Evolutionary conservation across 2,113 vertebrate genomes (phyloP).

Genomic region (Ranitomeya variabilis): DNA sequence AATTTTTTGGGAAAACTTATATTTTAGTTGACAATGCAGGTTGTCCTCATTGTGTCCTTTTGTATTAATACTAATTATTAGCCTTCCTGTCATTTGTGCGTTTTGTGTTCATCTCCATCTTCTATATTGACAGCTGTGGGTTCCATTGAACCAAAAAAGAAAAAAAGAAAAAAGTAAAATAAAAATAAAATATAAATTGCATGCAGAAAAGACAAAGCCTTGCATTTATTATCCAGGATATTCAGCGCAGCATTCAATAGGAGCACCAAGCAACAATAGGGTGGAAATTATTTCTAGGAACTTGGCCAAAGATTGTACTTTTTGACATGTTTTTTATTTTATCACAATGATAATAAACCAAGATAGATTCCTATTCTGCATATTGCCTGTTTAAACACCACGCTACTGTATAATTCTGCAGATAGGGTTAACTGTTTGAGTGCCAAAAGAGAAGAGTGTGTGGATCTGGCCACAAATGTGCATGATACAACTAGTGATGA

Average conservation of each 20-base stretch:
- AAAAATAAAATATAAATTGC: conserved; percentile 39
- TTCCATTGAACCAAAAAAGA: conserved; percentile 16
- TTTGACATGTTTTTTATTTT: conserved; percentile 34
- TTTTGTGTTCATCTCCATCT: neutral
- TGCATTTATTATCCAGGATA: conserved; percentile 29
- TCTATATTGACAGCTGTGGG: conserved; percentile 47
- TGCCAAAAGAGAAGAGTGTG: neutral
- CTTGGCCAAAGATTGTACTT: conserved; percentile 48
- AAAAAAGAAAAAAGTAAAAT: conserved; percentile 17
- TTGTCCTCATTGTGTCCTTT: neutral
- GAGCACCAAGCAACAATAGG: conserved; percentile 40
- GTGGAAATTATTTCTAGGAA: conserved; percentile 49
- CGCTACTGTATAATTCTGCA: neutral
- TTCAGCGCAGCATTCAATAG: conserved; percentile 35
- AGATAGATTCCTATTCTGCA: conserved; percentile 15
- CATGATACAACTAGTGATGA: neutral
- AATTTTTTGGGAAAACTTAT: neutral
- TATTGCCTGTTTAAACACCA: neutral
- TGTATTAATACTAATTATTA: conserved; percentile 48
- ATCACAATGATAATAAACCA: conserved; percentile 29
- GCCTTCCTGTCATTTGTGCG: conserved; percentile 23
- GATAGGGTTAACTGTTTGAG: neutral
- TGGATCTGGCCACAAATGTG: neutral
- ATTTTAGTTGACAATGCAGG: neutral
- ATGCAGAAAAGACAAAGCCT: neutral